These are phyloP conservation scores for Heterodera filipjevi DNA, from an alignment of 2,888 invertebrate genomes.

Conservation along the genomic window DNA sequence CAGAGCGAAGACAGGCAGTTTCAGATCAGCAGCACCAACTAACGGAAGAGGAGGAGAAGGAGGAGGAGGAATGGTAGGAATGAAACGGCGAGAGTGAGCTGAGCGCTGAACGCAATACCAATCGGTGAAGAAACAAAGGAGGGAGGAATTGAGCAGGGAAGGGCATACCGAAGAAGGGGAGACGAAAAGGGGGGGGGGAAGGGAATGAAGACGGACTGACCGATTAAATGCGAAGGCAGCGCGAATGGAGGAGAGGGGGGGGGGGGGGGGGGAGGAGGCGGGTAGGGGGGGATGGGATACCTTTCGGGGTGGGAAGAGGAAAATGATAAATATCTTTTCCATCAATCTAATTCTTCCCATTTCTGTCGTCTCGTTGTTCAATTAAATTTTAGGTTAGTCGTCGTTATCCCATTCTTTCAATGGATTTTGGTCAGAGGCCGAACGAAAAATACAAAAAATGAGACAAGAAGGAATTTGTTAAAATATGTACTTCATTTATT, in stretches of 20 bases:
- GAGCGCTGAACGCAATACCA: background rate
- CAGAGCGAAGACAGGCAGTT: background rate
- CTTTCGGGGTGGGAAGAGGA: background rate
- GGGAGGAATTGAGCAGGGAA: background rate
- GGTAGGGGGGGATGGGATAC: background rate
- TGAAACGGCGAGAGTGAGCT: background rate
- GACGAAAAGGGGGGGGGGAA: background rate
- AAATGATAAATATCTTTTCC: background rate
- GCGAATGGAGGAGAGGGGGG: background rate
- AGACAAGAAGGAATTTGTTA: too few relatives aligned
- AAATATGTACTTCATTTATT: too few relatives aligned
- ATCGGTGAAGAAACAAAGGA: constrained; percentile 4
- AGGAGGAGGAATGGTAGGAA: constrained; percentile 2
- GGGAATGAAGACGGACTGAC: constrained; percentile 3
- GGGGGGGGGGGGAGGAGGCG: background rate
- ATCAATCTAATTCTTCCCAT: background rate
- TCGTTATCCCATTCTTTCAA: too few relatives aligned
- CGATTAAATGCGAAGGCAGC: constrained; percentile 6
- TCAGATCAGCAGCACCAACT: background rate
- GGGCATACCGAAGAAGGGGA: background rate
- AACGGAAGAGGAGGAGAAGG: too few relatives aligned
- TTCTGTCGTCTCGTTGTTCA: background rate
- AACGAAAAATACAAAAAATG: too few relatives aligned
- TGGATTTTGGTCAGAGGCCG: background rate
- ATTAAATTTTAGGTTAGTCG: constrained; percentile 1